Evolutionary conservation across 2,113 vertebrate species (phyloP).

Genomic region (Phylloscopus trochiloides): DNA sequence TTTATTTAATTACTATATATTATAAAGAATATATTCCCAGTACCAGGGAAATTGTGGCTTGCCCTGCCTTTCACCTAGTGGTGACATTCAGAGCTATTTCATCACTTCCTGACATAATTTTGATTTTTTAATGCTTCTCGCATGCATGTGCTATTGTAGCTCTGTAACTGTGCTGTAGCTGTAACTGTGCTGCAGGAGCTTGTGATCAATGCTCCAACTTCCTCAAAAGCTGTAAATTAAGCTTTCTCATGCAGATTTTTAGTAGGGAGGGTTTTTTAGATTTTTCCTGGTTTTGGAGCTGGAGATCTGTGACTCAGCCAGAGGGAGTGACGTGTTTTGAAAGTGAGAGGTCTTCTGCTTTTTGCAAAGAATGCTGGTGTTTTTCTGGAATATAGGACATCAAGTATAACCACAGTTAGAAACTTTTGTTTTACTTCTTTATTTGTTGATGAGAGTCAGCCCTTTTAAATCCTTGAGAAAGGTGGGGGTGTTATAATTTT

Average conservation of each 20-base stretch:
- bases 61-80: not conserved
- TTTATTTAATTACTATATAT: not conserved
- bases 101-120: not conserved
- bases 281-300: not conserved
- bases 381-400: not conserved
- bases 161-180: not conserved
- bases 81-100: not conserved
- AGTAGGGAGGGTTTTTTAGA: not conserved
- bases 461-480: not conserved
- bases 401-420: not conserved
- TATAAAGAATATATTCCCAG: not conserved
- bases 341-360: constrained; percentile 40
- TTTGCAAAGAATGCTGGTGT: not conserved
- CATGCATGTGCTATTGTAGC: not conserved
- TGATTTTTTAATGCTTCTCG: not conserved
- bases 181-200: not conserved
- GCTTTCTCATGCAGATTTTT: constrained; percentile 33
- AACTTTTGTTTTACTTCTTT: not conserved
- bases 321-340: not conserved
- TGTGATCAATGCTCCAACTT: not conserved
- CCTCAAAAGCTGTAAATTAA: constrained; percentile 34
- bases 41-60: not conserved
- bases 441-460: not conserved
- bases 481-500: not conserved
- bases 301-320: not conserved